phyloP scores from a whole-genome alignment of 2,113 vertebrate species.

The Coptodon bakossiorum region DNA sequence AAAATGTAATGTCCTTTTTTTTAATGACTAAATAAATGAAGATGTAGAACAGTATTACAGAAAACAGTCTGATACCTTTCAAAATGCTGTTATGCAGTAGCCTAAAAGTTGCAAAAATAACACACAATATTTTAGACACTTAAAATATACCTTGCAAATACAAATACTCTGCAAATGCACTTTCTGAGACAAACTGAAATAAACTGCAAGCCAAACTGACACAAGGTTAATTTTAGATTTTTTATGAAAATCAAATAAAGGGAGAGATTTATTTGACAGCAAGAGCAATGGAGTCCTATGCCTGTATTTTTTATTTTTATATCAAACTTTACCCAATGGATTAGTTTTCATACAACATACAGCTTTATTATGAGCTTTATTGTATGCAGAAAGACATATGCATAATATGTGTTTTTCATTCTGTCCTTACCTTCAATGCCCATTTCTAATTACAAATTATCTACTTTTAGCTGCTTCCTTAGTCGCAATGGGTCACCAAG shows the following conservation, averaged over 20 bases:
- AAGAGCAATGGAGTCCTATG: background rate
- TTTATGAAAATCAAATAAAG: background rate
- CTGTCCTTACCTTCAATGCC: no score
- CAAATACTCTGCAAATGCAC: background rate
- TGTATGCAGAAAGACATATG: background rate
- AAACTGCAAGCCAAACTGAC: background rate
- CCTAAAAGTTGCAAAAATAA: background rate
- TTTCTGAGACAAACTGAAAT: background rate
- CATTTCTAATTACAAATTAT: background rate
- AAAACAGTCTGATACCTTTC: background rate
- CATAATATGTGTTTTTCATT: background rate
- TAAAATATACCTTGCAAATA: background rate
- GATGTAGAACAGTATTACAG: background rate
- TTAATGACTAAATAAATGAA: background rate
- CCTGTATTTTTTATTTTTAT: background rate
- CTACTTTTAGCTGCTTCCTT: background rate
- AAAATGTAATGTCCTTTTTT: background rate
- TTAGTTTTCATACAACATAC: background rate
- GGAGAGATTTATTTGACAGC: background rate
- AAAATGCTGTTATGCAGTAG: background rate
- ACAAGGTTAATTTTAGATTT: background rate
- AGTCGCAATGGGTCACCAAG: accelerated
- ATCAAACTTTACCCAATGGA: background rate
- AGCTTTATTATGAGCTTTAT: background rate
- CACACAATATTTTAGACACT: background rate